Percentiles rank a stretch among this genome's conserved stretches.
phyloP scores from a whole-genome alignment of 2,797 vertebrate species.

The Tolypeutes matacus region DNA sequence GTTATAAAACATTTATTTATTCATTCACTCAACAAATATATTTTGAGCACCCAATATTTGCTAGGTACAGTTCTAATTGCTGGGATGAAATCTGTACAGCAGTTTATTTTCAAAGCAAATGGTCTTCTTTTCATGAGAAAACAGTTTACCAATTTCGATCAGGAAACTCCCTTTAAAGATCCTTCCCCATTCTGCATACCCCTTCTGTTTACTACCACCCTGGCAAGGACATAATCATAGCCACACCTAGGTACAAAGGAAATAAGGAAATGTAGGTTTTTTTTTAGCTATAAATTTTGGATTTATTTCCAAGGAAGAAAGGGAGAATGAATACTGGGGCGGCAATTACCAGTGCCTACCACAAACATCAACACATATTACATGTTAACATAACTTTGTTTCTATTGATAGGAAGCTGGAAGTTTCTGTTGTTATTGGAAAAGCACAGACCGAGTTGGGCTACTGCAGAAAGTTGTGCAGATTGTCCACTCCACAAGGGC shows the following conservation, averaged over 20 bases:
- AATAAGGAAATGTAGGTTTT: background rate
- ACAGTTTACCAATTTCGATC: background rate
- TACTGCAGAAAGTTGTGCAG: background rate
- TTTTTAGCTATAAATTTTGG: background rate
- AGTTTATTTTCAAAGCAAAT: background rate
- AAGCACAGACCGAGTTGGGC: background rate
- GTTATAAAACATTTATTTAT: constrained; percentile 7
- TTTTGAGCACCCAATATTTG: background rate
- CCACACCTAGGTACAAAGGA: background rate
- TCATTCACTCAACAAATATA: constrained; percentile 6
- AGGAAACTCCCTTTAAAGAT: background rate
- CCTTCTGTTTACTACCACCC: background rate
- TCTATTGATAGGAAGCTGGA: background rate
- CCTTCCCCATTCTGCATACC: background rate
- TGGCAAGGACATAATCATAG: background rate
- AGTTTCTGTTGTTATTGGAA: background rate
- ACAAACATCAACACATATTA: background rate
- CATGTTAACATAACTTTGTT: background rate
- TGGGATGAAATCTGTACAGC: background rate
- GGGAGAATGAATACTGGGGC: background rate
- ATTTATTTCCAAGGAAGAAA: background rate
- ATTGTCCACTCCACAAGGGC: background rate
- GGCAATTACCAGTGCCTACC: background rate
- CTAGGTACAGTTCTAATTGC: background rate
- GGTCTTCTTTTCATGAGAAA: constrained; percentile 22